Evolutionary conservation across 2,797 vertebrate species (phyloP).

Genomic region (Presbytis comata): DNA sequence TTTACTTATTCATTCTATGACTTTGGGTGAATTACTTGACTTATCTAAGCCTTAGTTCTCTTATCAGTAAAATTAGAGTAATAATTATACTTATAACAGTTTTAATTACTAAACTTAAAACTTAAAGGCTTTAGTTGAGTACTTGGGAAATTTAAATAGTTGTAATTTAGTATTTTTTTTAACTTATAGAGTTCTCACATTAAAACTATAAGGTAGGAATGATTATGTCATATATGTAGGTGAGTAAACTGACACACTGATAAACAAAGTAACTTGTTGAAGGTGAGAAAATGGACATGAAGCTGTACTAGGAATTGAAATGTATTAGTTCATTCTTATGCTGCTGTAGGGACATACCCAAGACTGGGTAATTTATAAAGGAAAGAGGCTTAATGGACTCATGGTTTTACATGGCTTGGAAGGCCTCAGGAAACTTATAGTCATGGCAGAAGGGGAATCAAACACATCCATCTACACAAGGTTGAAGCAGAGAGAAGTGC

Average conservation of each 20-base stretch:
- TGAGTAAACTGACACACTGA: background rate
- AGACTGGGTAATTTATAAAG: too few relatives aligned
- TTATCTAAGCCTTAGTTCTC: background rate
- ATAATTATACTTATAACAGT: background rate
- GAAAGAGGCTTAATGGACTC: too few relatives aligned
- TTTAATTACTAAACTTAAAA: background rate
- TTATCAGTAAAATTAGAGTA: background rate
- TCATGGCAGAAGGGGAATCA: too few relatives aligned
- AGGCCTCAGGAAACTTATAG: too few relatives aligned
- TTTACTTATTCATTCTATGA: background rate
- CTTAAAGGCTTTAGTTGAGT: background rate
- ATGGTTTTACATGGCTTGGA: too few relatives aligned
- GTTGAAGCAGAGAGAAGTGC: too few relatives aligned
- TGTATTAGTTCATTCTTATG: too few relatives aligned
- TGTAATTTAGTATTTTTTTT: background rate
- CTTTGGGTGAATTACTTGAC: background rate
- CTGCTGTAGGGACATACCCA: too few relatives aligned
- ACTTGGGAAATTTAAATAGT: background rate
- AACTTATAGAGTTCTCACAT: background rate
- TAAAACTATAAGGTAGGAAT: background rate
- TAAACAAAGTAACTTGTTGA: background rate
- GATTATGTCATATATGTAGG: background rate
- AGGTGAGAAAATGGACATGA: background rate
- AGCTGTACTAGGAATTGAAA: background rate
- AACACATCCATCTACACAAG: too few relatives aligned